Base-by-base conservation (phyloP, 2,888 invertebrate species). In the Sphaerophoria taeniata region DNA sequence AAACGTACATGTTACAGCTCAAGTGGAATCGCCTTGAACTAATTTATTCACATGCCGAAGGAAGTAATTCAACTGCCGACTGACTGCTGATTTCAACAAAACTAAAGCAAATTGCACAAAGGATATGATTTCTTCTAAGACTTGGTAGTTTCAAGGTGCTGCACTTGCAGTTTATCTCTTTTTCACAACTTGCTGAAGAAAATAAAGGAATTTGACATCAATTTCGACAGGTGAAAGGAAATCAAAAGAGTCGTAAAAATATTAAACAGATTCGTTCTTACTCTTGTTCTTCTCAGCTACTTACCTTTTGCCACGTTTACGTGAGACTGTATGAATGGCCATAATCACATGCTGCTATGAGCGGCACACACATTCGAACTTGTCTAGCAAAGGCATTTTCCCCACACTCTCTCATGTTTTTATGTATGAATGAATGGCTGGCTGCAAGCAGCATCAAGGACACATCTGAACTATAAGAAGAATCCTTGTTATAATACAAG, bases 331-430 rank as follows among this genome's bases (percentile, higher is more conserved):
- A 24, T 24, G 24, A 24, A 77, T 72, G 77, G 78, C 69, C 70
- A 70, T 78, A 78, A 78, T 74, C 83, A 78, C 71, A 56, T 74
- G 65, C 63, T 70, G 70, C 56, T 78, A 47, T 53, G 78, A 58
- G 69, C 24, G 24, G 24, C 24, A 63, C 61, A 51, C 69, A 74
- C 39, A 39, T 16, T 58, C 58, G 58, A 58, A 43, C 11, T 63
- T 43, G 55, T 12, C 61, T 55, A 70, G 70, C 58, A 65, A 47
- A 75, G 55, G 74, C 61, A 75, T 71, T 65, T 58, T 49, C 34
- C 49, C 61, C 61, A 12, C 16, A n/a, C 58, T 51, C 73, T 60
- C 70, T 0, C 12, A 11, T 43, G 6, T 43, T 43, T 12, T 3
- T 43, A 43, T 43, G 43, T 11, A 9, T 43, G 43, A 43, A 5